Conservation (phyloP, 2,113 vertebrate genomes). For the Sylvia atricapilla region DNA sequence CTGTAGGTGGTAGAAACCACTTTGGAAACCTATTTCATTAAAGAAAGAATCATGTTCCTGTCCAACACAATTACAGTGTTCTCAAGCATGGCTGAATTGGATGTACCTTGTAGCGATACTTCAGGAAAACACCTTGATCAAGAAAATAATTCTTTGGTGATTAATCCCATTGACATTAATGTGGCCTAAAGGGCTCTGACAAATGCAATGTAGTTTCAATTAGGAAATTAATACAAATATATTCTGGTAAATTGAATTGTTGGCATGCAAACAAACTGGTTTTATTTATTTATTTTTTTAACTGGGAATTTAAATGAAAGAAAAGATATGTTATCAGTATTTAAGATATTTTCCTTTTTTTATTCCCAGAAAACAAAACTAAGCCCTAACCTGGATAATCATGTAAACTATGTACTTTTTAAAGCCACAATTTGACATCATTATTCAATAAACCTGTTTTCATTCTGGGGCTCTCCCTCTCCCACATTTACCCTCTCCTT, state of each 20-base stretch:
- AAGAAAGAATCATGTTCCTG: not conserved
- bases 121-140: not conserved
- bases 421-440: not conserved
- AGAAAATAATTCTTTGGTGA: not conserved
- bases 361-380: not conserved
- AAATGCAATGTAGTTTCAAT: not conserved
- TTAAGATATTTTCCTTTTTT: not conserved
- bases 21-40: not conserved
- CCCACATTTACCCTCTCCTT: not conserved
- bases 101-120: not conserved
- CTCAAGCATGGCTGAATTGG: not conserved
- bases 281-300: not conserved
- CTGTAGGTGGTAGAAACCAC: not conserved
- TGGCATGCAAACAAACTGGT: not conserved
- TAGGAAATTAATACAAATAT: not conserved
- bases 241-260: not conserved
- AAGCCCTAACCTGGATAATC: not conserved
- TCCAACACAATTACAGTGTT: not conserved
- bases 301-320: not conserved
- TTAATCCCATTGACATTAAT: not conserved
- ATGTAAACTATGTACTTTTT: not conserved
- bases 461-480: not conserved
- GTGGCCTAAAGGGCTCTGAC: not conserved
- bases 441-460: not conserved
- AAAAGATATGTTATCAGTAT: not conserved